Evolutionary conservation across 2,888 invertebrate species (phyloP).

Genomic region (Zonitis immaculata): DNA sequence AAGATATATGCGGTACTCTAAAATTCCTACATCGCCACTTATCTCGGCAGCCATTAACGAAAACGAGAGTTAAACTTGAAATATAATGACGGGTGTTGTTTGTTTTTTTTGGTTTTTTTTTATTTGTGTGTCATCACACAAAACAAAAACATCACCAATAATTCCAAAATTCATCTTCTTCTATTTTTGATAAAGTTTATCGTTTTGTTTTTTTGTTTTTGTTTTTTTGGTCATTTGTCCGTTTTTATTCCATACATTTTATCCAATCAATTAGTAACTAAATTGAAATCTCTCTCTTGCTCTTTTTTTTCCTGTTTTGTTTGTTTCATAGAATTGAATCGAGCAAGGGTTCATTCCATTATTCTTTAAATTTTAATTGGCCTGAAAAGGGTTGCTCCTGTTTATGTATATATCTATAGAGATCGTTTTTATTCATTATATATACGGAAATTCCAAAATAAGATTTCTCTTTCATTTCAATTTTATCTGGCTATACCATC

Average conservation of each 20-base stretch:
- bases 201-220: not conserved
- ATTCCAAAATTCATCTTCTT: not conserved
- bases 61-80: conserved; percentile 38
- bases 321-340: not conserved
- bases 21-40: conserved; percentile 40
- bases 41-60: conserved; percentile 42
- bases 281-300: not conserved
- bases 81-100: conserved; percentile 29
- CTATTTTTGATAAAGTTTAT: not conserved
- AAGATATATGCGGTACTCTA: conserved; percentile 41
- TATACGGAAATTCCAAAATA: conserved; percentile 13
- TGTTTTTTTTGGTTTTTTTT: conserved; percentile 19
- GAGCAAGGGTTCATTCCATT: conserved; percentile 17
- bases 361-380: conserved; percentile 32
- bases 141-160: conserved; percentile 3
- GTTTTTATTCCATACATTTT: not conserved
- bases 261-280: not conserved
- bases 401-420: conserved; percentile 20
- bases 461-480: conserved; percentile 7
- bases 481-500: not conserved
- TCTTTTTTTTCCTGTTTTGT: too few species aligned
- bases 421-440: conserved; percentile 12
- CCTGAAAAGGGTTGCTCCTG: conserved; percentile 24
- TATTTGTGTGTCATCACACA: conserved; percentile 12
- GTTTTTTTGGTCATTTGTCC: not conserved